Base-by-base conservation (phyloP, 2,888 invertebrate genomes). In the Microplitis deprimator region DNA sequence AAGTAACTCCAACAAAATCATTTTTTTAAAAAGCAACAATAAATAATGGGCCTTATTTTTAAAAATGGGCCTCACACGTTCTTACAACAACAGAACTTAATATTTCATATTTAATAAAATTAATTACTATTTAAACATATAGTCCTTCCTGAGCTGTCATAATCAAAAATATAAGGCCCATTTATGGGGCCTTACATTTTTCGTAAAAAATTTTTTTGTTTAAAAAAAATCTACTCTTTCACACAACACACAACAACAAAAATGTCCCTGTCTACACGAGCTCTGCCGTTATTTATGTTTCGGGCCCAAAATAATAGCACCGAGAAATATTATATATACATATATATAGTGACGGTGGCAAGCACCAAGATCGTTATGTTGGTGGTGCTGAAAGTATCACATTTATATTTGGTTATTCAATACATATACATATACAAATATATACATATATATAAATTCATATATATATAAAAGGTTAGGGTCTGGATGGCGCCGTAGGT, bases 331-430 rank as follows among this genome's bases (percentile, higher is more conserved):
- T 50, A 50, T 50, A 50, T 50, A 50, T 50, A 50, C 10, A 50
- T 13, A 50, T 20, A 65, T 10, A 65, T 79, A 78, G 81, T 82
- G 80, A 80, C 68, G 81, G 29, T 72, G 74, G 40, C 68, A 17
- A 73, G 68, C 68, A 67, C 74, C 68, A 50, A 13, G 71, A 64
- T 61, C 70, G 79, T 75, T 77, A 75, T 81, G 82, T 80, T 82
- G 84, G 83, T 84, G 79, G 86, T 84, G 85, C 84, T 85, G 87
- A 87, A 87, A 86, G 85, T 84, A 84, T 84, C 85, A 84, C 82
- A 84, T 85, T 85, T 84, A 83, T 84, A 84, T 85, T 76, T 76
- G 81, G 50, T 50, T 50, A 50, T 50, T 50, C 13, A 50, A 50
- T 50, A 50, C 50, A 50, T 50, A 13, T 50, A 13, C 8, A 50